Evolutionary conservation across 1,140 invertebrate genomes (phyloP), one percentile per base, ranked within the genome.

Genomic region (Lasaia peninsularis): DNA sequence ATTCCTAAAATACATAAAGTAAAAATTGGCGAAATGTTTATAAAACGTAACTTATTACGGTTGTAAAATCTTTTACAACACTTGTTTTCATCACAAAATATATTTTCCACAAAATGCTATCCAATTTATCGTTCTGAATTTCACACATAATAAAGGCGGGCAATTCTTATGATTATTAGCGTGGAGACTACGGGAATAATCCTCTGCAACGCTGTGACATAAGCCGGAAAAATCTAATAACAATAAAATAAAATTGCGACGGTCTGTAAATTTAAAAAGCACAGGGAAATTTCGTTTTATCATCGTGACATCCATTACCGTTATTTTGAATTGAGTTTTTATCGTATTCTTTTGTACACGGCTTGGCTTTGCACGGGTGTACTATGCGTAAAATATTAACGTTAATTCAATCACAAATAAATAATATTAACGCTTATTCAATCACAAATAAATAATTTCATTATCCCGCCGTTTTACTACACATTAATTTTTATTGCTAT

Each of bases 81-180:
- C 34, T 54, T 32, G 2, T 52, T 12, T 34, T 34, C 12, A 54
- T 21, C 33, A 9, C 8, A 51, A 24, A 34, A 54, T 52, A 53
- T 60, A 21, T 56, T 57, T 44, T 50, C 52, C 58, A 59, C 35
- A 52, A 58, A 58, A 57, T 52, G 54, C 14, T 56, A 60, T 62
- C 63, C 67, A 73, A 72, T 83, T 83, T 85, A 76, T 80, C 60
- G 82, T 75, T 80, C 72, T 80, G 80, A 83, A 83, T 84, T 84
- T 86, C 82, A 82, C 81, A 85, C 83, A 79, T 88, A 85, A 86
- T 86, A 86, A 85, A 82, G 70, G 71, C 78, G 80, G 78, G 80
- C 80, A 86, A 84, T 86, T 86, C 83, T 80, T 88, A 82, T 86
- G 83, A 86, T 88, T 88, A 86, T 88, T 86, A 88, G 81, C 81